phyloP scores from a whole-genome alignment of 1,140 invertebrate species.

The Popillia japonica region DNA sequence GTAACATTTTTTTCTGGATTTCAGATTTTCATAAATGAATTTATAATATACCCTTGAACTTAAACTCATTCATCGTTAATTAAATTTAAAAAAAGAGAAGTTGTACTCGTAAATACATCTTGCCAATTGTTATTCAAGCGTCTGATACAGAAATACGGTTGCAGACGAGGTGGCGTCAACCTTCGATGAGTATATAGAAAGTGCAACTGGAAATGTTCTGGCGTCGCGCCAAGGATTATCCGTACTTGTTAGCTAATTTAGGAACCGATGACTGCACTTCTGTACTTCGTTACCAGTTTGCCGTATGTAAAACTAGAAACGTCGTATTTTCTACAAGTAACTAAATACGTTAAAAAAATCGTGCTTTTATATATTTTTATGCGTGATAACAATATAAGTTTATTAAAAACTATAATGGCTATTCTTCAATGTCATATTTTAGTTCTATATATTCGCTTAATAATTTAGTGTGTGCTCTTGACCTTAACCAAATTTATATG shows the following conservation, averaged over 20 bases:
- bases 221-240: conserved; percentile 10
- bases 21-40: background rate
- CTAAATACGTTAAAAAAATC: too few relatives aligned
- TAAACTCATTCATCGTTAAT: conserved; percentile 12
- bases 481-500: too few relatives aligned
- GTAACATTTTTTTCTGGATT: background rate
- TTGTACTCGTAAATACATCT: background rate
- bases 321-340: too few relatives aligned
- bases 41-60: conserved; percentile 23
- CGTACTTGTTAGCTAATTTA: conserved; percentile 20
- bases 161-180: conserved; percentile 1
- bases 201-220: conserved; percentile 14
- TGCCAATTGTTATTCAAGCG: conserved; percentile 18
- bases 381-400: too few relatives aligned
- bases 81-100: background rate
- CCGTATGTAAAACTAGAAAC: background rate
- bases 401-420: too few relatives aligned
- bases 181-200: conserved; percentile 4
- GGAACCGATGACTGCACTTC: background rate
- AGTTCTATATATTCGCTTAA: too few relatives aligned
- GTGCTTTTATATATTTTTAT: too few relatives aligned
- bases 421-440: too few relatives aligned
- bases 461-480: too few relatives aligned
- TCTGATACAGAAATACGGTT: conserved; percentile 30
- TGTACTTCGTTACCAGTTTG: background rate